Conservation (phyloP, 1,140 invertebrate species). For the Megalonaias nervosa region DNA sequence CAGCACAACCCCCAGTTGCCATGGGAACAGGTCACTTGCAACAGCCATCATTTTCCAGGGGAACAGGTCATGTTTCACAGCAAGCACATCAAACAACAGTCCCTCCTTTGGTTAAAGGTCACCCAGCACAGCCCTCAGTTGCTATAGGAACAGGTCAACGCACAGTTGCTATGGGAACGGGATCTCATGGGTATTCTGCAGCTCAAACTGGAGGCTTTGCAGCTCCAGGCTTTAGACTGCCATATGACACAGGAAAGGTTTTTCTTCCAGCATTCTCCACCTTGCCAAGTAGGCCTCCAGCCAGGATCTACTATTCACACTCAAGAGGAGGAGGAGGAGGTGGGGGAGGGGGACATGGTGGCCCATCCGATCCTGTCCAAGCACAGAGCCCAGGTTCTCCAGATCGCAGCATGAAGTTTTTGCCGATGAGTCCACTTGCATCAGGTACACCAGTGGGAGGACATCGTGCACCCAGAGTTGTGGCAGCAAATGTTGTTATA, state of each 20-base stretch:
- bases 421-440: slow-evolving; percentile 27
- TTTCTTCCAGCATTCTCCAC: slow-evolving; percentile 34
- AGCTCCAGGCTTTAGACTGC: slow-evolving; percentile 24
- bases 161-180: no score
- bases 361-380: neutral
- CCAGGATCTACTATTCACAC: slow-evolving; percentile 23
- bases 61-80: no score
- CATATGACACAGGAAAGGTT: slow-evolving; percentile 28
- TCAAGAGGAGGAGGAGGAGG: slow-evolving; percentile 28
- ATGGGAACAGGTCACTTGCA: no score
- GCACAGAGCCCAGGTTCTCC: slow-evolving; percentile 18
- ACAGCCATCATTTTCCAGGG: no score
- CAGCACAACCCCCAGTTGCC: no score
- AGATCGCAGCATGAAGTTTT: slow-evolving; percentile 19
- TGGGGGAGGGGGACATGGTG: slow-evolving; percentile 10
- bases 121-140: slow-evolving; percentile 26
- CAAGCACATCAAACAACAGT: no score
- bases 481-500: slow-evolving; percentile 5
- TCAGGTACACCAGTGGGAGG: slow-evolving; percentile 34
- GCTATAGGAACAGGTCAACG: slow-evolving; percentile 3
- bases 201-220: slow-evolving; percentile 11
- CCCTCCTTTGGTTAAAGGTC: neutral
- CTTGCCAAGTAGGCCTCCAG: slow-evolving; percentile 19
- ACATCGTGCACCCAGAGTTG: slow-evolving; percentile 20
- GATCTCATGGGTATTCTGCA: neutral